Evolutionary conservation across 2,797 vertebrate genomes (phyloP).

Genomic region (Acanthurus tractus): DNA sequence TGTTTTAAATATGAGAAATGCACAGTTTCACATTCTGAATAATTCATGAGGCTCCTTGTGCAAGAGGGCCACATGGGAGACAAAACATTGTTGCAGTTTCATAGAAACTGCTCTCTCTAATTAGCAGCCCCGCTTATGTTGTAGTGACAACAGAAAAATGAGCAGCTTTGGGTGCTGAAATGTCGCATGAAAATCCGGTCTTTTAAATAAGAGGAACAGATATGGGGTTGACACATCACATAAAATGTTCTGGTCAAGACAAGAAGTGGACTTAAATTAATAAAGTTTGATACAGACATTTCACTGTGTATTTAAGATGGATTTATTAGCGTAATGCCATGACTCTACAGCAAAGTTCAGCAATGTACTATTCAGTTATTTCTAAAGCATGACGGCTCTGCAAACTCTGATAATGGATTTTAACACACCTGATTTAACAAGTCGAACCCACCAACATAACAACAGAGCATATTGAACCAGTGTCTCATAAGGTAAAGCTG

Average conservation of each 20-base stretch:
- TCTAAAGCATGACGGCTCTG: slow-evolving; percentile 63
- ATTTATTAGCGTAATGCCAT: slow-evolving; percentile 79
- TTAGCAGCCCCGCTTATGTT: slow-evolving; percentile 58
- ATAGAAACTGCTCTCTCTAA: slow-evolving; percentile 49
- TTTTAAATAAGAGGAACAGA: slow-evolving; percentile 3
- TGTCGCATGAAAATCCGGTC: neutral
- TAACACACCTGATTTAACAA: slow-evolving; percentile 63
- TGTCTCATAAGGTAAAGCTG: slow-evolving; percentile 53
- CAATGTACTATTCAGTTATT: slow-evolving; percentile 54
- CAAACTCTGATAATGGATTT: slow-evolving; percentile 57
- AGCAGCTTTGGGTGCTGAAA: slow-evolving; percentile 22
- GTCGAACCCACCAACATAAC: slow-evolving; percentile 67
- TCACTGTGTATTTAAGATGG: slow-evolving; percentile 60
- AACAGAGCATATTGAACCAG: slow-evolving; percentile 57
- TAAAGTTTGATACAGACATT: slow-evolving; percentile 62
- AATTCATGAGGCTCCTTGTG: slow-evolving; percentile 45
- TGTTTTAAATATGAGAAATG: slow-evolving; percentile 36
- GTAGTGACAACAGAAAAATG: slow-evolving; percentile 18
- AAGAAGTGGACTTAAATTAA: slow-evolving; percentile 29
- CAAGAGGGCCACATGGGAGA: slow-evolving; percentile 46
- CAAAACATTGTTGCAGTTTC: slow-evolving; percentile 55
- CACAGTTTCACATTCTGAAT: slow-evolving; percentile 37
- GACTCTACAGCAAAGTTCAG: slow-evolving; percentile 70
- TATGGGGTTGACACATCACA: neutral
- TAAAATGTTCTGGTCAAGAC: slow-evolving; percentile 13